A percentile compares a stretch with the other conserved stretches of the same genome.
phyloP scores from a whole-genome alignment of 2,888 invertebrate genomes.

The Conomelus anceps region DNA sequence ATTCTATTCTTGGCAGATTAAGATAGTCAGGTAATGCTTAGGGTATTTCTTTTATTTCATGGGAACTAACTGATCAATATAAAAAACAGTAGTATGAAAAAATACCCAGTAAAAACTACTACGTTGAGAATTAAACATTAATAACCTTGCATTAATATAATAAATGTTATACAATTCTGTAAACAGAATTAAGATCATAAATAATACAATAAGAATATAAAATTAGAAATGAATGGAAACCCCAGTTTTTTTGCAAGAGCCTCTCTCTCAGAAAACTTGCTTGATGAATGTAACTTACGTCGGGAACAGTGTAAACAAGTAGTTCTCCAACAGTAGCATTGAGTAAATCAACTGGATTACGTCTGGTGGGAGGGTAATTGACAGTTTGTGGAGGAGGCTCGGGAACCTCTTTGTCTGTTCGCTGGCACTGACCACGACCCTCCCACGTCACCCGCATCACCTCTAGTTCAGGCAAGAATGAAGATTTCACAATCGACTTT shows the following conservation, averaged over 20 bases:
- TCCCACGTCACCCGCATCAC: conserved; percentile 48
- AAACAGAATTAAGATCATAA: too few species aligned
- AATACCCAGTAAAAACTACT: too few species aligned
- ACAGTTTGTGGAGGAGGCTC: conserved; percentile 44
- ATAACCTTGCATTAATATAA: too few species aligned
- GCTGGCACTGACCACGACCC: conserved; percentile 62
- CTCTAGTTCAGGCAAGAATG: conserved; percentile 57
- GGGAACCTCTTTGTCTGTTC: conserved; percentile 44
- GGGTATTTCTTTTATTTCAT: too few species aligned
- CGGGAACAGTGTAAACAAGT: conserved; percentile 72
- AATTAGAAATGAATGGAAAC: not conserved
- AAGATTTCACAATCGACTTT: conserved; percentile 51
- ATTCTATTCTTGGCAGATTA: too few species aligned
- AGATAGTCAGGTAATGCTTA: too few species aligned
- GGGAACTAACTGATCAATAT: too few species aligned
- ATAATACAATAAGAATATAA: not conserved
- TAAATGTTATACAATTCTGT: too few species aligned
- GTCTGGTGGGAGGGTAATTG: conserved; percentile 68
- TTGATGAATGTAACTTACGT: conserved; percentile 46
- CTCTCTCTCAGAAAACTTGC: not conserved
- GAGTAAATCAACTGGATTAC: conserved; percentile 79
- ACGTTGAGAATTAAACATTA: too few species aligned
- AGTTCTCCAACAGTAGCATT: conserved; percentile 76
- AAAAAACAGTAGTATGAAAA: too few species aligned
- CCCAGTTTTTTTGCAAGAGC: too few species aligned